These are phyloP conservation scores for Drosophila ohnishii DNA, from an alignment of 1,140 invertebrate genomes.

Conservation along the genomic window DNA sequence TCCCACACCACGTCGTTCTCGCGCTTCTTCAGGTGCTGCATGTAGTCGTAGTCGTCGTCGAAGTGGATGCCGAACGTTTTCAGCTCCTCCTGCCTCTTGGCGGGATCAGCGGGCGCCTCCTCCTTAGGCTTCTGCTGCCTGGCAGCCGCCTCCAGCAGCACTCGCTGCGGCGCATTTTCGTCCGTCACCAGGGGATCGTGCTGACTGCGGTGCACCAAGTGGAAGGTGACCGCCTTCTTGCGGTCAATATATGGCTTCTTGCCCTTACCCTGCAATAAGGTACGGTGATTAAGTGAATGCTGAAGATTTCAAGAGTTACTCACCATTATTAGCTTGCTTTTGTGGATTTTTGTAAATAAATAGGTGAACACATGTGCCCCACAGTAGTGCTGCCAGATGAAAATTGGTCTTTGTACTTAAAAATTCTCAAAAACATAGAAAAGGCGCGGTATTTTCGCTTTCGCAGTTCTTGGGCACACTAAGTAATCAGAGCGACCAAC, in stretches of 20 bases:
- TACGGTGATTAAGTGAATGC: background rate
- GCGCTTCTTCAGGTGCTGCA: constrained; percentile 93
- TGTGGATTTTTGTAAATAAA: constrained; percentile 31
- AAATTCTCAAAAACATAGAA: too few species aligned
- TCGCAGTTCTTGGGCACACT: too few species aligned
- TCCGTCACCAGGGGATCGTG: constrained; percentile 94
- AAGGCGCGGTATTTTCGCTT: too few species aligned
- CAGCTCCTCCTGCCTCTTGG: constrained; percentile 90
- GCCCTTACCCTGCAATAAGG: constrained; percentile 85
- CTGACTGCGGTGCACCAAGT: constrained; percentile 95
- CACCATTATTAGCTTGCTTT: constrained; percentile 40
- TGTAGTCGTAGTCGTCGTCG: constrained; percentile 98
- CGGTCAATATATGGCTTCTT: constrained; percentile 96
- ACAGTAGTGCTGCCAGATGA: too few species aligned
- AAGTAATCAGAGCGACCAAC: too few species aligned
- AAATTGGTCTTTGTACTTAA: too few species aligned
- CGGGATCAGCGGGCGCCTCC: constrained; percentile 70
- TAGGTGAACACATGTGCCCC: constrained; percentile 32
- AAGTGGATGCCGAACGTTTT: constrained; percentile 96
- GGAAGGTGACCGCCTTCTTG: constrained; percentile 95
- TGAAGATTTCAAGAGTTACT: background rate
- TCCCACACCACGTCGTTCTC: constrained; percentile 81
- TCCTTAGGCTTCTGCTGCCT: constrained; percentile 53
- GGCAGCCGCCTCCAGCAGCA: constrained; percentile 86
- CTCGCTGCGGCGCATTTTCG: constrained; percentile 93